Conservation (phyloP, 2,113 vertebrate genomes). For the Mesocricetus auratus region DNA sequence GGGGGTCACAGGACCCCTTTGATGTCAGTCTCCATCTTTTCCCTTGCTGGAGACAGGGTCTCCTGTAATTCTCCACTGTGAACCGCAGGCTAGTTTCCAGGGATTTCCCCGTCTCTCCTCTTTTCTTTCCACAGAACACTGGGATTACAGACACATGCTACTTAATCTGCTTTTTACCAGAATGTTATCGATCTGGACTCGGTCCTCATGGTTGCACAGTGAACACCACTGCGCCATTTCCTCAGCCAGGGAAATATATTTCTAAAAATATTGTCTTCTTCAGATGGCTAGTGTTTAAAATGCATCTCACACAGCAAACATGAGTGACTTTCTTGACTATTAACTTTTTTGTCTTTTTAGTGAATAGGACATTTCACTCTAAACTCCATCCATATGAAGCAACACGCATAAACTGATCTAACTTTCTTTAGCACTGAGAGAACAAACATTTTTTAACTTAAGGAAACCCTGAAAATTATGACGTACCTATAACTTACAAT, state of each 20-base stretch:
- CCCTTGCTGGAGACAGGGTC: not conserved
- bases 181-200: not conserved
- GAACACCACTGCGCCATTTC: not conserved
- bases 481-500: slow-evolving; percentile 84
- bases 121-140: not conserved
- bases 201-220: not conserved
- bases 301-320: not conserved
- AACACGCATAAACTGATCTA: slow-evolving; percentile 80
- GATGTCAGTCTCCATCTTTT: not conserved
- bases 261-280: slow-evolving; percentile 12
- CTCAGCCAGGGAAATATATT: not conserved
- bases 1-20: not conserved
- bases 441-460: slow-evolving; percentile 78
- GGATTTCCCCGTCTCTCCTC: not conserved
- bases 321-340: slow-evolving; percentile 74
- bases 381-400: slow-evolving; percentile 47
- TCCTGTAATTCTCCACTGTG: not conserved
- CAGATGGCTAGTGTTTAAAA: slow-evolving; percentile 75
- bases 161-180: not conserved
- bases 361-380: slow-evolving; percentile 73
- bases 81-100: not conserved
- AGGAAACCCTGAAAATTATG: slow-evolving; percentile 85
- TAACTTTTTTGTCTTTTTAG: slow-evolving; percentile 81
- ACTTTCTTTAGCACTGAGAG: slow-evolving; percentile 89
- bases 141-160: not conserved